Evolutionary conservation across 2,797 vertebrate species (phyloP).

Genomic region (Manis pentadactyla): DNA sequence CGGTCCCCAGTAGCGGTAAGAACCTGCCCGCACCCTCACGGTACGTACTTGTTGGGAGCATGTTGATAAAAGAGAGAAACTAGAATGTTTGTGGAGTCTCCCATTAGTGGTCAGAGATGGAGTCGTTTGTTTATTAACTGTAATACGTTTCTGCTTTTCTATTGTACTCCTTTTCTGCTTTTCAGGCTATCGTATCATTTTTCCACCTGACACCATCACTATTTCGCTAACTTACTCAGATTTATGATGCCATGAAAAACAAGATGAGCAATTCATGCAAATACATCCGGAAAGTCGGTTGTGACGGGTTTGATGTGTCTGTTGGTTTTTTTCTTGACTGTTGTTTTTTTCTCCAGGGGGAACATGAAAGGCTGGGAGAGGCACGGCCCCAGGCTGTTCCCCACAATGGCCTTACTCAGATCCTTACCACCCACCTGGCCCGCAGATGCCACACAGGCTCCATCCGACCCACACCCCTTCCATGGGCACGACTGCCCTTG

Average conservation of each 20-base stretch:
- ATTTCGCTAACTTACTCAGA: rapidly evolving
- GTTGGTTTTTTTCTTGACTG: neutral
- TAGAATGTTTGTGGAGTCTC: rapidly evolving
- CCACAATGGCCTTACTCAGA: no score
- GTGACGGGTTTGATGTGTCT: neutral
- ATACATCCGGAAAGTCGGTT: neutral
- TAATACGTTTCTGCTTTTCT: neutral
- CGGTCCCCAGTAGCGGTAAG: no score
- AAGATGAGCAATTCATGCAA: rapidly evolving
- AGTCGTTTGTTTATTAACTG: no score
- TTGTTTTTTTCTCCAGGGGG: neutral
- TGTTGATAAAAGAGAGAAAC: neutral
- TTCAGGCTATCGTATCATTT: neutral
- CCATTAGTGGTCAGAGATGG: neutral
- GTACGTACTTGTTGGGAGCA: rapidly evolving
- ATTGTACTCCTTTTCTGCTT: no score
- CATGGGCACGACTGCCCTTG: neutral
- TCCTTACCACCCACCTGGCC: neutral
- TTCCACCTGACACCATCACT: neutral
- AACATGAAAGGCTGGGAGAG: neutral
- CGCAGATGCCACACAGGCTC: rapidly evolving
- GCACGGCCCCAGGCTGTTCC: rapidly evolving
- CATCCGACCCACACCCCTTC: neutral
- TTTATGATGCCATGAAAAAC: neutral
- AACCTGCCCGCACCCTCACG: rapidly evolving